Evolutionary conservation across 2,113 vertebrate species (phyloP), one percentile per base, ranked within the genome.

Genomic region (Eubucco bourcierii): DNA sequence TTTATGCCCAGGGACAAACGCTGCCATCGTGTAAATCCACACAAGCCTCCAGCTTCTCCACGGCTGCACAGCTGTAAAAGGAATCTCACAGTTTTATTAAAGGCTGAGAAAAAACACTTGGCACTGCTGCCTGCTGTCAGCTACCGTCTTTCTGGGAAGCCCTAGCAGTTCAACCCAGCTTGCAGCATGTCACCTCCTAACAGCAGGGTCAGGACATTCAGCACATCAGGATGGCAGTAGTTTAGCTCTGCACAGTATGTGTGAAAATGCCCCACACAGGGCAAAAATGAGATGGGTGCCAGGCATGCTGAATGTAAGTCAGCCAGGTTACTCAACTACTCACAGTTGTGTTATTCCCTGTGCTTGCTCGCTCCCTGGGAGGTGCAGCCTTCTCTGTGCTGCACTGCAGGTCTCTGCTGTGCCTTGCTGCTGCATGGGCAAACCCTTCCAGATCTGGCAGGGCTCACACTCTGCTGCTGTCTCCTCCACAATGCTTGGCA

Each of bases 1-100:
- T 75, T 41, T 84, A 66, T 3, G 0, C 64, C 60, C 79, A 71
- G 91, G 81, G 82, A 95, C 94, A 93, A 91, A 74, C 58, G 81
- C 87, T 88, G 88, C 88, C 80, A 44, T 84, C 50, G 16, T 90
- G 90, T 95, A 96, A 94, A 95, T 94, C 92, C 86, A 94, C 79
- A 65, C 86, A 84, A 92, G 88, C 92, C 90, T 88, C 77, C 88
- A 84, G 90, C 63, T 92, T 88, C 66, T 94, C 83, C 84, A 73
- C 80, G 76, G 72, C 86, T 46, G 86, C 90, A 93, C 94, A 96
- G 93, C 96, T 96, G 96, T 91, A 95, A 94, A 93, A 96, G 55
- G 95, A 96, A 96, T 96, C 92, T 95, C 90, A 90, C 96, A 96
- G 94, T 95, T 96, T 96, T 96, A 96, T 83, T 92, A 94, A 95